Conservation (phyloP, 2,797 vertebrate species). For the Ctenopoma multispine region DNA sequence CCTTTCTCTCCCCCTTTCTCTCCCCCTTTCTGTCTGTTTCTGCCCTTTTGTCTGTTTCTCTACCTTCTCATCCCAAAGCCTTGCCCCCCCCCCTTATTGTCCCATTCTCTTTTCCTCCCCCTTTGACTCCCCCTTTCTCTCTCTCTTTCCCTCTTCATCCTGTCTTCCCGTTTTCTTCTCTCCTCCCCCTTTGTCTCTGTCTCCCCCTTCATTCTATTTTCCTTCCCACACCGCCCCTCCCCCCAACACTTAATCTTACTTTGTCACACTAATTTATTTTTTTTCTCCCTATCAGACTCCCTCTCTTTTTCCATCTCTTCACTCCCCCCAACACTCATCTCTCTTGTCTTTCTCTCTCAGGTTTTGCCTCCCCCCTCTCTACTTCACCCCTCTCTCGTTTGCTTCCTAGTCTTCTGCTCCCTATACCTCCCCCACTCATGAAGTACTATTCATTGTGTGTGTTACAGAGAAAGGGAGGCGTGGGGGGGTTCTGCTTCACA, state of each 20-base stretch:
- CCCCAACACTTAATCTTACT: background rate
- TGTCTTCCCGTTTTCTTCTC: background rate
- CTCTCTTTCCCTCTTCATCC: background rate
- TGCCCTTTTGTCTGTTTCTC: too few relatives aligned
- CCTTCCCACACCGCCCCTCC: background rate
- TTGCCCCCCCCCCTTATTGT: too few relatives aligned
- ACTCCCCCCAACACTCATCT: background rate
- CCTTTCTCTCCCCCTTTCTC: background rate
- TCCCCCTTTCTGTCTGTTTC: too few relatives aligned
- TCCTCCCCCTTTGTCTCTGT: too few relatives aligned
- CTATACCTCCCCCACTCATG: too few relatives aligned
- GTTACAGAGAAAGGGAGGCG: background rate
- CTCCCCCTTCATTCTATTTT: fast-evolving
- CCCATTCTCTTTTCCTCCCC: too few relatives aligned
- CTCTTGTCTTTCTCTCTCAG: background rate
- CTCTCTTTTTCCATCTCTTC: background rate
- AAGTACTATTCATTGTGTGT: background rate
- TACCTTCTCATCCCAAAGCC: too few relatives aligned
- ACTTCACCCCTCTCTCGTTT: too few relatives aligned
- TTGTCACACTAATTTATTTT: background rate
- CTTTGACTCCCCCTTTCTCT: background rate
- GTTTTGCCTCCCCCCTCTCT: background rate
- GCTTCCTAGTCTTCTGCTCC: too few relatives aligned
- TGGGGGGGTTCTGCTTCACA: conserved; percentile 32
- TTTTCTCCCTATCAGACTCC: background rate